Conservation (phyloP, 2,113 vertebrate species). For the Gavia stellata region DNA sequence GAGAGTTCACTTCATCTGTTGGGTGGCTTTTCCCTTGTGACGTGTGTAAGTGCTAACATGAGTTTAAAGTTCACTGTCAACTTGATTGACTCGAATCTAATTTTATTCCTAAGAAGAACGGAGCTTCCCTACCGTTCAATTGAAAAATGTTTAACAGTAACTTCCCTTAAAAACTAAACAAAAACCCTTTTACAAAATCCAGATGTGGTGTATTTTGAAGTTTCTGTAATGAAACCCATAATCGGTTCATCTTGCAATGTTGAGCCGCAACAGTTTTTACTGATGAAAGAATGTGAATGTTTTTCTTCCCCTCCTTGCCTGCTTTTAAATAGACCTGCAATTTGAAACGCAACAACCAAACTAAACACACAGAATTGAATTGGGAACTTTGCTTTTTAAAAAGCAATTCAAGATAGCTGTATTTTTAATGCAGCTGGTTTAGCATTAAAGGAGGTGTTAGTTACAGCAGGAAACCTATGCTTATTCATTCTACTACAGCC, state of each 20-base stretch:
- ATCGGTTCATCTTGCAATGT: not conserved
- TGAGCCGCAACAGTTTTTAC: not conserved
- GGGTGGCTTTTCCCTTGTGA: not conserved
- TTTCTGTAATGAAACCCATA: not conserved
- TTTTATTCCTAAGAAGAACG: not conserved
- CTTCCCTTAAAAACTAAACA: not conserved
- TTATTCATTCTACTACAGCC: not conserved
- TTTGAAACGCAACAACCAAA: not conserved
- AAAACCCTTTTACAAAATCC: not conserved
- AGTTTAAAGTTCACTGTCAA: not conserved
- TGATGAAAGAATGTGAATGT: not conserved
- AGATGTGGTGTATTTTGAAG: not conserved
- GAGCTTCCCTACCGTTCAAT: not conserved
- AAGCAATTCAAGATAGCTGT: not conserved
- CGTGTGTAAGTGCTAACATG: rapidly evolving
- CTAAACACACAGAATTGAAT: not conserved
- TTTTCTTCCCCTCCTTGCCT: not conserved
- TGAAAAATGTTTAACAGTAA: not conserved
- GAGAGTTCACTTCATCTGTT: not conserved
- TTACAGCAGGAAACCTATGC: not conserved
- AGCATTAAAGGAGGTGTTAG: not conserved
- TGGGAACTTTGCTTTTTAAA: not conserved
- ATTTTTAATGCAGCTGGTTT: not conserved
- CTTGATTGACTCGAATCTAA: not conserved
- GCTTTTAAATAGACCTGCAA: not conserved